These are phyloP conservation scores for Ranitomeya imitator DNA, from an alignment of 2,113 vertebrate species.

Conservation along the genomic window DNA sequence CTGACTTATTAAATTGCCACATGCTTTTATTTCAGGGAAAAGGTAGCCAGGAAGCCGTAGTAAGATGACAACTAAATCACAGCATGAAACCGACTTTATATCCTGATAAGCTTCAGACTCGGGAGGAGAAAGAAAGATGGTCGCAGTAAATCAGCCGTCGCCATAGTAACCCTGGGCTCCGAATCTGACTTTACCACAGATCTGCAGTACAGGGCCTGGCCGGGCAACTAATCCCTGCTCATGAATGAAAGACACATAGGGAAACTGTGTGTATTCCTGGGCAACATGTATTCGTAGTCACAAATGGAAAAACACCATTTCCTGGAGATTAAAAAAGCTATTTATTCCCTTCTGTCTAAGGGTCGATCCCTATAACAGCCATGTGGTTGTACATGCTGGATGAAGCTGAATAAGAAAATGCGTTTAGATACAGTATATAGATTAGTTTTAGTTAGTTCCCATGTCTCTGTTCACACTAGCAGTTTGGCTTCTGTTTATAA, in stretches of 20 bases:
- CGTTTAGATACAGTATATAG: too few relatives aligned
- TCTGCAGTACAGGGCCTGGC: slow-evolving; percentile 25
- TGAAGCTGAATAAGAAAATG: neutral
- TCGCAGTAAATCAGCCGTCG: slow-evolving; percentile 55
- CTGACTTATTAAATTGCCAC: slow-evolving; percentile 28
- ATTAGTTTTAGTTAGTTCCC: too few relatives aligned
- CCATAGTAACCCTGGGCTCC: slow-evolving; percentile 46
- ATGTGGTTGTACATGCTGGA: neutral
- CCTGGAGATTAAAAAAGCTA: neutral
- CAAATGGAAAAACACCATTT: neutral
- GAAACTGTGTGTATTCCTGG: neutral
- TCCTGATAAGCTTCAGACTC: slow-evolving; percentile 49
- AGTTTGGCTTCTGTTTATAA: too few relatives aligned
- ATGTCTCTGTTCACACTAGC: too few relatives aligned
- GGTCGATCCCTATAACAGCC: neutral
- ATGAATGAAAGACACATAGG: slow-evolving; percentile 24
- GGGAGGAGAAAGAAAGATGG: slow-evolving; percentile 30
- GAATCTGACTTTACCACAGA: neutral
- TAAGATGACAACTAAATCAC: slow-evolving; percentile 43
- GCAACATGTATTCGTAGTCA: neutral
- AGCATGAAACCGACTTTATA: slow-evolving; percentile 45
- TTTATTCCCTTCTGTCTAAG: neutral
- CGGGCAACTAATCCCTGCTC: slow-evolving; percentile 24
- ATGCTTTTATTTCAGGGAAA: slow-evolving; percentile 33
- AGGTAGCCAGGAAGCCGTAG: slow-evolving; percentile 21